Evolutionary conservation across 2,113 vertebrate genomes (phyloP).

Genomic region (Rutilus rutilus): DNA sequence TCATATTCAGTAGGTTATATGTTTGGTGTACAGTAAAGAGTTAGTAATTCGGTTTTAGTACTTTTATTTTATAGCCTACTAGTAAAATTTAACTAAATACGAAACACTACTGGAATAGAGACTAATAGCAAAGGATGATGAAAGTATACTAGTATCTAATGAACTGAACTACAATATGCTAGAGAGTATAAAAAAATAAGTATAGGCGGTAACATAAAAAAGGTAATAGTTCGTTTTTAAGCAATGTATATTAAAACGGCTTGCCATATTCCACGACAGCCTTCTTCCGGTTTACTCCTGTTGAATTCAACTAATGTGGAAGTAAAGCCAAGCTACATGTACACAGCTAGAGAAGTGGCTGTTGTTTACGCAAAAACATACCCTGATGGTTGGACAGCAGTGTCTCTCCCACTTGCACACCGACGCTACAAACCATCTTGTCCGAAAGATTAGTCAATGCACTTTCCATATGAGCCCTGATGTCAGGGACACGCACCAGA

Average conservation of each 20-base stretch:
- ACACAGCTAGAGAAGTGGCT: not conserved
- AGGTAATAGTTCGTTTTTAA: not conserved
- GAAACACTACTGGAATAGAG: not conserved
- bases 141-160: not conserved
- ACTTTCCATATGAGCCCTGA: slow-evolving; percentile 5
- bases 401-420: slow-evolving; percentile 69
- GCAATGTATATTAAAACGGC: not conserved
- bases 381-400: slow-evolving; percentile 28
- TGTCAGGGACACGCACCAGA: not conserved
- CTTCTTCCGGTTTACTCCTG: slow-evolving; percentile 19
- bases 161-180: not conserved
- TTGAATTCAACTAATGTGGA: not conserved
- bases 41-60: not conserved
- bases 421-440: slow-evolving; percentile 66
- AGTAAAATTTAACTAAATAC: not conserved
- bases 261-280: not conserved
- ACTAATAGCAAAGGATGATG: not conserved
- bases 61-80: not conserved
- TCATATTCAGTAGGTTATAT: not conserved
- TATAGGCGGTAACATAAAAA: not conserved
- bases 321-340: not conserved
- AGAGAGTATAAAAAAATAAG: not conserved
- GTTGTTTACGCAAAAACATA: slow-evolving; percentile 33
- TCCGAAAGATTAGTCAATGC: not conserved
- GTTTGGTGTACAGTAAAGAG: not conserved